A percentile compares a stretch with the other conserved stretches of the same genome.
These are phyloP conservation scores for Diplolepis rosae DNA, from an alignment of 2,888 invertebrate species.

Conservation along the genomic window DNA sequence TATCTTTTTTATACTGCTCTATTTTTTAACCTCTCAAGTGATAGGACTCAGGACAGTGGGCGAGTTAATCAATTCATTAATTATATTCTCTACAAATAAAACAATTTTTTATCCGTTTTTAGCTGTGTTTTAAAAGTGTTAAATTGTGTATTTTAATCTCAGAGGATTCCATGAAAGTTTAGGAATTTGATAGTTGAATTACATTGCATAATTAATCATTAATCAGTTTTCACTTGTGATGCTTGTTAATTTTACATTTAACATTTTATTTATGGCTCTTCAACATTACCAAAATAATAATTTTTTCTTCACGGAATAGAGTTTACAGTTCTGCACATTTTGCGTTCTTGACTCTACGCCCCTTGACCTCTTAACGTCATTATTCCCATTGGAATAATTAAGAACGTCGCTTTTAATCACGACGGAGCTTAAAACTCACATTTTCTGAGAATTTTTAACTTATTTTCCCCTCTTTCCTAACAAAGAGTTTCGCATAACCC, in stretches of 20 bases:
- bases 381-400: constrained; percentile 60
- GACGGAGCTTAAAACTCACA: constrained; percentile 46
- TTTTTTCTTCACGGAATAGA: background rate
- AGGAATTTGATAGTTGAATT: no score
- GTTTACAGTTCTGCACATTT: constrained; percentile 9
- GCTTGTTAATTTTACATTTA: background rate
- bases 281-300: background rate
- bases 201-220: no score
- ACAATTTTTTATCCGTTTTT: no score
- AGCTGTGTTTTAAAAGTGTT: no score
- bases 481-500: background rate
- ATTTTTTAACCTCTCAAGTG: no score
- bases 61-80: no score
- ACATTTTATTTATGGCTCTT: background rate
- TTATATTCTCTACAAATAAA: no score
- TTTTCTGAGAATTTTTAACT: constrained; percentile 14
- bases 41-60: no score
- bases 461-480: background rate
- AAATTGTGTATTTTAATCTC: no score
- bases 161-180: no score
- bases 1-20: no score
- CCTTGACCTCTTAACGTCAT: constrained; percentile 56
- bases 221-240: no score
- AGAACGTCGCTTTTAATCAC: constrained; percentile 58
- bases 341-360: constrained; percentile 33